Percentiles rank a stretch among this genome's conserved stretches.
Evolutionary conservation across 2,888 invertebrate species (phyloP).

Genomic region (Pseudanteris insignis): DNA sequence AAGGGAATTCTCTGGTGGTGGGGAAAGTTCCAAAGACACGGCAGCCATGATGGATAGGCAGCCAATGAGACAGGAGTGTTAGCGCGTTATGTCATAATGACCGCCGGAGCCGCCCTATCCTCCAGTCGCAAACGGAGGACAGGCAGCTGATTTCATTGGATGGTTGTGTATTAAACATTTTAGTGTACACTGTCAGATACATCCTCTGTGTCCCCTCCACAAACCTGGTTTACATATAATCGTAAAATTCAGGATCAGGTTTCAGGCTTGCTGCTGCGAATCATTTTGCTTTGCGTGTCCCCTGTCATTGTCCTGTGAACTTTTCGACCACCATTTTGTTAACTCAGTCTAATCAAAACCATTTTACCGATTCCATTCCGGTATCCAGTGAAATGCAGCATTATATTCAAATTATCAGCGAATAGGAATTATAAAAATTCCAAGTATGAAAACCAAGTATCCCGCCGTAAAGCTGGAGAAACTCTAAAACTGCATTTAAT

Average conservation of each 20-base stretch:
- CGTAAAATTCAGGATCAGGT: conserved; percentile 54
- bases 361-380: conserved; percentile 39
- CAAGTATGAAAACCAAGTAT: too few species aligned
- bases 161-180: conserved; percentile 62
- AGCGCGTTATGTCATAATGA: conserved; percentile 62
- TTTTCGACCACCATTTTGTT: conserved; percentile 36
- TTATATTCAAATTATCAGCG: too few species aligned
- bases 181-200: conserved; percentile 61
- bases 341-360: conserved; percentile 32
- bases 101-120: conserved; percentile 62
- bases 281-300: conserved; percentile 51
- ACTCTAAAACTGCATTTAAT: too few species aligned
- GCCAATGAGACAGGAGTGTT: conserved; percentile 54
- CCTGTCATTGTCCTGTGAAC: conserved; percentile 56
- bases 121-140: conserved; percentile 55
- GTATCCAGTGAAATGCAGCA: too few species aligned
- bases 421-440: too few species aligned
- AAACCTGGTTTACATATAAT: conserved; percentile 50
- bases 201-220: conserved; percentile 50
- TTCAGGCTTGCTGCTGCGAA: conserved; percentile 49
- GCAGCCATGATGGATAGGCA: conserved; percentile 61
- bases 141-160: conserved; percentile 62
- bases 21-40: conserved; percentile 51
- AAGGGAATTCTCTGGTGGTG: conserved; percentile 28
- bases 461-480: too few species aligned